Conservation (phyloP, 1,140 invertebrate species). For the Drosophila dunni region DNA sequence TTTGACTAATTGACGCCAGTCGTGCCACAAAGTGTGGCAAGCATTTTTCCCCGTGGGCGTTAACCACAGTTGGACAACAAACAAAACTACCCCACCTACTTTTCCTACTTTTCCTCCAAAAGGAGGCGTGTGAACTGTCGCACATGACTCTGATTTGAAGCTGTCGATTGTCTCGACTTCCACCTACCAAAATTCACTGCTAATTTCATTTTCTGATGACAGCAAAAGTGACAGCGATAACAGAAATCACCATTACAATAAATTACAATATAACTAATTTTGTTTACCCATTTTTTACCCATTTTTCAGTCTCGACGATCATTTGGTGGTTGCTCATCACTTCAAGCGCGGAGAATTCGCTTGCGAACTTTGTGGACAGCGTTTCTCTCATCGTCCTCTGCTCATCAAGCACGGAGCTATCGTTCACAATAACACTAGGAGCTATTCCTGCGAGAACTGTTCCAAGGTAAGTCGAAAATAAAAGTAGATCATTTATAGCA, state of each 20-base stretch:
- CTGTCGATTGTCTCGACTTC: conserved; percentile 45
- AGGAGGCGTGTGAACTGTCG: conserved; percentile 71
- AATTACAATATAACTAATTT: neutral
- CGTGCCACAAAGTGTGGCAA: neutral
- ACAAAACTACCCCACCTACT: conserved; percentile 28
- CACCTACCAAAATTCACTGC: conserved; percentile 46
- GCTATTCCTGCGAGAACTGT: conserved; percentile 97
- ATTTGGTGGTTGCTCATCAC: conserved; percentile 90
- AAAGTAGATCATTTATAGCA: too few relatives aligned
- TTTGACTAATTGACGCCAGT: conserved; percentile 83
- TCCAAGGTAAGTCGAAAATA: conserved; percentile 89
- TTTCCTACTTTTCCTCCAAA: neutral
- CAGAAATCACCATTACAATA: neutral
- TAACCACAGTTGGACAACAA: conserved; percentile 49
- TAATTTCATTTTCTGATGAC: conserved; percentile 76
- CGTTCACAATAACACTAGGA: conserved; percentile 91
- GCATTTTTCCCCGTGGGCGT: conserved; percentile 17
- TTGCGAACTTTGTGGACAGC: conserved; percentile 93
- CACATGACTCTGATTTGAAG: conserved; percentile 76
- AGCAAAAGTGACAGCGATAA: conserved; percentile 43
- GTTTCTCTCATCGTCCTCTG: conserved; percentile 92
- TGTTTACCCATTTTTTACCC: neutral
- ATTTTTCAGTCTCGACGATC: conserved; percentile 91
- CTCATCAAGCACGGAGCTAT: conserved; percentile 93
- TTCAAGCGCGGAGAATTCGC: conserved; percentile 91